phyloP scores from a whole-genome alignment of 2,888 invertebrate species.

The Prenolepis imparis region DNA sequence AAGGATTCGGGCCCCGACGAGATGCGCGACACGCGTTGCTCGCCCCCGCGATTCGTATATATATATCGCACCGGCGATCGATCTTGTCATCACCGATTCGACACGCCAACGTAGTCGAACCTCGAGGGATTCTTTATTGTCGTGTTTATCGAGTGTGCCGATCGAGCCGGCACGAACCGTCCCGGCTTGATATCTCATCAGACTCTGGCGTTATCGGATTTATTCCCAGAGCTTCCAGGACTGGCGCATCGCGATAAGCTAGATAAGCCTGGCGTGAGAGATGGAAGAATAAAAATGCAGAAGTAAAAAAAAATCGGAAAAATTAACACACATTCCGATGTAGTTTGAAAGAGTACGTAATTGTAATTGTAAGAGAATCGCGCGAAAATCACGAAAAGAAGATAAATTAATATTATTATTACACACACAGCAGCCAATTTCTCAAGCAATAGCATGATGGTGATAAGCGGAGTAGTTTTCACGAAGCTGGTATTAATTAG shows the following conservation, averaged over 20 bases:
- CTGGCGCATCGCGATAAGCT: constrained; percentile 31
- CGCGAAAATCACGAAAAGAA: neutral
- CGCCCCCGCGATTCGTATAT: constrained; percentile 30
- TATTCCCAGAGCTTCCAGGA: constrained; percentile 43
- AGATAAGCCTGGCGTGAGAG: constrained; percentile 23
- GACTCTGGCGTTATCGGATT: constrained; percentile 58
- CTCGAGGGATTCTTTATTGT: constrained; percentile 65
- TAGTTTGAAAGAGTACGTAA: neutral
- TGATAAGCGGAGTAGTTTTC: neutral
- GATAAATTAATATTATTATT: neutral
- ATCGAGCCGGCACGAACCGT: constrained; percentile 60
- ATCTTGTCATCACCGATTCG: constrained; percentile 54
- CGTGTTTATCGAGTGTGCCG: constrained; percentile 60
- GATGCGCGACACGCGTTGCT: constrained; percentile 29
- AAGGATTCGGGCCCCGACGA: constrained; percentile 24
- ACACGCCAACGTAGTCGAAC: constrained; percentile 43
- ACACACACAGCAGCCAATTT: neutral
- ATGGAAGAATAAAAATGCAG: neutral
- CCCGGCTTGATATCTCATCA: constrained; percentile 65
- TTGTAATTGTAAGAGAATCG: neutral
- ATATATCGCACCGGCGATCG: constrained; percentile 25
- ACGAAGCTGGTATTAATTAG: neutral
- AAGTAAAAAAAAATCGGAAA: constrained; percentile 1
- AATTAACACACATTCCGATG: neutral
- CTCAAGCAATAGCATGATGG: neutral